Evolutionary conservation across 2,888 invertebrate genomes (phyloP).

Genomic region (Cephalotes varians): DNA sequence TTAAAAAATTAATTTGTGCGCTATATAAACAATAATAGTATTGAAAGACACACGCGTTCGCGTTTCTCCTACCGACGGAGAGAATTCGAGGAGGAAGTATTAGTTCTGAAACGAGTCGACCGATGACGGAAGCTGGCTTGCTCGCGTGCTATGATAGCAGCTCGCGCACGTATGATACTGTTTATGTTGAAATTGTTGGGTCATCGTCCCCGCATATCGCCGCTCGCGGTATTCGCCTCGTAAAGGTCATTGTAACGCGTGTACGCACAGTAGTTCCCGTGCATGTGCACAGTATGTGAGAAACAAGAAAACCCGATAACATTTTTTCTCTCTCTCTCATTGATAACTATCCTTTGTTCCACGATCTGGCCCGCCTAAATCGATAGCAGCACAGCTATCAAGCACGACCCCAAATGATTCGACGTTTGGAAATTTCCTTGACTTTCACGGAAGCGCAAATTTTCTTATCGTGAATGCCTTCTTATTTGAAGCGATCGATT

Average conservation of each 20-base stretch:
- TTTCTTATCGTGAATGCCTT: not conserved
- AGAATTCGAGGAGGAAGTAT: not conserved
- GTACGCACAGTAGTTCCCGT: not conserved
- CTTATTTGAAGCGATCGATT: not conserved
- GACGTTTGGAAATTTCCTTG: constrained; percentile 12
- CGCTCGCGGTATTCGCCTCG: constrained; percentile 44
- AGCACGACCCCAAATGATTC: not conserved
- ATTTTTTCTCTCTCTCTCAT: constrained; percentile 36
- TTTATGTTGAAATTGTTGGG: constrained; percentile 71
- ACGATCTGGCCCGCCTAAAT: constrained; percentile 52
- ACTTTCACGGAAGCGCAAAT: not conserved
- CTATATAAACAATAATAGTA: not conserved
- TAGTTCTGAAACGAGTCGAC: constrained; percentile 41
- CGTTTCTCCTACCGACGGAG: constrained; percentile 45
- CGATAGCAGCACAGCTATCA: constrained; percentile 24
- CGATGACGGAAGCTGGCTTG: constrained; percentile 38
- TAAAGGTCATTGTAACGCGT: constrained; percentile 70
- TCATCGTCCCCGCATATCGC: constrained; percentile 63
- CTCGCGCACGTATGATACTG: constrained; percentile 41
- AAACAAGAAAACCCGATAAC: constrained; percentile 60
- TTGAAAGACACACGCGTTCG: not conserved
- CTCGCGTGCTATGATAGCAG: not conserved
- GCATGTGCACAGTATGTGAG: constrained; percentile 33
- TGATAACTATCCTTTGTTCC: constrained; percentile 70
- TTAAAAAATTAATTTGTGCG: not conserved